Base-by-base conservation (phyloP, 2,888 invertebrate genomes). In the Troides helena region DNA sequence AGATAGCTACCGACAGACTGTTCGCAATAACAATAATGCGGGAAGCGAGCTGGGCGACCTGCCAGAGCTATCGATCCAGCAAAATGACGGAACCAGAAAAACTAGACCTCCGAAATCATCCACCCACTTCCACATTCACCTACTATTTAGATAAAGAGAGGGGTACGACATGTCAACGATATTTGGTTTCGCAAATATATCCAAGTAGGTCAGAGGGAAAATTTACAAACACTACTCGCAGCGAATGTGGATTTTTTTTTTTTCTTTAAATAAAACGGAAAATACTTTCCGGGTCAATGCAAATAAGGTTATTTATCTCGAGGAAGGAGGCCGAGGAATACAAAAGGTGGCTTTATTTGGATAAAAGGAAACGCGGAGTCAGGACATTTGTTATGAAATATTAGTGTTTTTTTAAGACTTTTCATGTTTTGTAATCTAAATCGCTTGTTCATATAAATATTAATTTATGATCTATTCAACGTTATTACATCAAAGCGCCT, bases 161-260 rank as follows among this genome's bases (percentile, higher is more conserved):
- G 78, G 79, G 74, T 76, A 80, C 72, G 81, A 87, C 70, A 81
- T 88, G 73, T 84, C 91, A 81, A 72, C 72, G 59, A 75, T 75
- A 72, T 77, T 79, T 89, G 89, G 91, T 78, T 78, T 77, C 78
- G 79, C 83, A 86, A 84, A 88, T 84, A 82, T 82, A 46, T 14
- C 85, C 90, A 92, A 92, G 89, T 92, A 92, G 92, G 92, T 92
- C 92, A 92, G 84, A 90, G 84, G 90, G 90, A 92, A 91, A 90
- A 89, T 92, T 90, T 90, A 91, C 90, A 90, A 92, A 91, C 88
- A 90, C 89, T 89, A 90, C 87, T 86, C 84, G 78, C 73, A 70
- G 79, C 78, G 81, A 83, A 81, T 85, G 85, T 84, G 82, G 85
- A 81, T 84, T 88, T 87, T 85, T 86, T 88, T 62, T 69, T 21